Base-by-base conservation (phyloP, 2,113 vertebrate genomes). In the Mohoua ochrocephala region DNA sequence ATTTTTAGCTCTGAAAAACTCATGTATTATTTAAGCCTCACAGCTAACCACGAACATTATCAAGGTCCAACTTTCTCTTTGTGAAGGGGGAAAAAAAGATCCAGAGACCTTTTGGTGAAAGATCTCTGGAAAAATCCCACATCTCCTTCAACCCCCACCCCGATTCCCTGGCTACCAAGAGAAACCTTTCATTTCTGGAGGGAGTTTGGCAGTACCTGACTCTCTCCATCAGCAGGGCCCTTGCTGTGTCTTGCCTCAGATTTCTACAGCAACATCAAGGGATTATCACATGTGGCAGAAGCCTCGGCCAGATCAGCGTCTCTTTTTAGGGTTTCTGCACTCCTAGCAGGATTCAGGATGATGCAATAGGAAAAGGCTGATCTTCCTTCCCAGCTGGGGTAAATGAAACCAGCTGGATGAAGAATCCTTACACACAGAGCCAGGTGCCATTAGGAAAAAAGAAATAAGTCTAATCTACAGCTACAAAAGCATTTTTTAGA, bases 21-120 rank as follows among this genome's bases (percentile, higher is more conserved):
- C 85, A 80, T 94, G 67, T 45, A 93, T 94, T 93, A 96, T 94
- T 94, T 76, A 97, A 91, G 49, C 26, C 39, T 49, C n/a, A 41
- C 21, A 64, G 57, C 53, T 73, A 88, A 76, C n/a, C 18, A 56
- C 1, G 30, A 81, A 64, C 53, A n/a, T 35, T 59, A 78, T 39
- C 61, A 84, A 87, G 49, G 53, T 64, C 44, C 69, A 75, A 31
- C 44, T 61, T 68, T 20, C 33, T 45, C 41, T 60, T 41, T 56
- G 49, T 35, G 49, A 53, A n/a, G 11, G 41, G 31, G 11, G 6
- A 53, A 26, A 45, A 21, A 33, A 15, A 4, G 54, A 45, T 53
- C 44, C 21, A 31, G 22, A 16, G 30, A 20, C 1, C 1, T 56
- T 91, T 37, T 37, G 24, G 50, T 4, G 3, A 69, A 74, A 93